Evolutionary conservation across 2,113 vertebrate species (phyloP), one percentile per base, ranked within the genome.

Genomic region (Mormyrus iriodes): DNA sequence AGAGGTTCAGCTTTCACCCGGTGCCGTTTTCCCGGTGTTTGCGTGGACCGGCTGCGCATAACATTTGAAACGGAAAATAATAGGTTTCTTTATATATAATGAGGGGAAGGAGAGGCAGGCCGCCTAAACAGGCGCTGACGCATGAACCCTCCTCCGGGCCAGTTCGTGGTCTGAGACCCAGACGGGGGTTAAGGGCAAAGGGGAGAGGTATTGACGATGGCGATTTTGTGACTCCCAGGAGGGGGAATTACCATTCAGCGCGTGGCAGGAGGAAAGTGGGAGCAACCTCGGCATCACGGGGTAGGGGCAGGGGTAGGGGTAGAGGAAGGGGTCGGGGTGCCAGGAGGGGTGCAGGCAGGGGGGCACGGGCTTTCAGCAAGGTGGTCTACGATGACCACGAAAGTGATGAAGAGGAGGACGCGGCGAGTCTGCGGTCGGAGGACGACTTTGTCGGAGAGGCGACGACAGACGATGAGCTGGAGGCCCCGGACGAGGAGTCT

Each of bases 301-400:
- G 96, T 93, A 93, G 96, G 94, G 92, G 94, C 94, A 93, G 94
- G 91, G 96, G 96, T 5, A 35, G 96, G 94, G 92, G 94, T 88
- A 96, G 96, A 94, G 92, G 94, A 94, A 96, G 94, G 94, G 94
- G 94, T 82, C 94, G 94, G 91, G 95, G 96, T 93, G 93, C 96
- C 92, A 96, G 96, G 89, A 94, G 96, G 91, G 96, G 96, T 19
- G 86, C 96, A 94, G 92, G 94, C 89, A 97, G 96, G 95, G 96
- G 95, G 95, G 96, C 94, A 95, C 96, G 96, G 94, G 96, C 95
- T 94, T 96, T 96, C 27, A 97, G 95, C 93, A 97, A 97, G 97
- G 97, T 98, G 94, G 97, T 98, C 90, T 97, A 98, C 95, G 97
- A 98, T 93, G 97, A 98, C 95, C 97, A 98, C 95, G 97, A 97